Conservation (phyloP, 1,140 invertebrate species). For the Formica selysi region DNA sequence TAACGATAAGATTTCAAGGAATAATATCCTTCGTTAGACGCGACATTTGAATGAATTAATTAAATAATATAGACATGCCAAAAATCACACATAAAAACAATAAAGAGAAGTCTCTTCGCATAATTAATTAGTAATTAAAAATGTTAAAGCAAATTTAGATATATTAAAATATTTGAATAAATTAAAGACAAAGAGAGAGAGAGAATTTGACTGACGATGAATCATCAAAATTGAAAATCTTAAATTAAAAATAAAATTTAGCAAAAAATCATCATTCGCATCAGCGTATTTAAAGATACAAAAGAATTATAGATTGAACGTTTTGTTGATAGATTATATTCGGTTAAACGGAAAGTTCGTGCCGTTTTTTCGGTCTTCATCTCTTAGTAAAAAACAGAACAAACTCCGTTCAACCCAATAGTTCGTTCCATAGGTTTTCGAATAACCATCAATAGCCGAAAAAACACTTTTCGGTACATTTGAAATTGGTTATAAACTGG, state of each 20-base stretch:
- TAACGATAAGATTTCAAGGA: constrained; percentile 44
- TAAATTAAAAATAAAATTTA: background rate
- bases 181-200: background rate
- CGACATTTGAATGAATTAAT: background rate
- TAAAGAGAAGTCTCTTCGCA: background rate
- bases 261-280: background rate
- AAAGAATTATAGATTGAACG: background rate
- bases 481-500: no score
- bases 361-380: no score
- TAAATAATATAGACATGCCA: background rate
- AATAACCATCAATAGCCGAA: no score
- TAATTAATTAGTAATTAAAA: background rate
- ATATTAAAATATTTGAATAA: background rate
- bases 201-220: background rate
- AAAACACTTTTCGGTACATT: no score
- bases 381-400: no score
- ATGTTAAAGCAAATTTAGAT: background rate
- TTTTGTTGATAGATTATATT: background rate
- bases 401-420: no score
- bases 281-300: background rate
- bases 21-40: background rate
- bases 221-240: background rate
- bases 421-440: no score
- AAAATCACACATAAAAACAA: background rate
- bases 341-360: no score